Evolutionary conservation across 2,888 invertebrate species (phyloP), one percentile per base, ranked within the genome.

Genomic region (Chrysolina americana): DNA sequence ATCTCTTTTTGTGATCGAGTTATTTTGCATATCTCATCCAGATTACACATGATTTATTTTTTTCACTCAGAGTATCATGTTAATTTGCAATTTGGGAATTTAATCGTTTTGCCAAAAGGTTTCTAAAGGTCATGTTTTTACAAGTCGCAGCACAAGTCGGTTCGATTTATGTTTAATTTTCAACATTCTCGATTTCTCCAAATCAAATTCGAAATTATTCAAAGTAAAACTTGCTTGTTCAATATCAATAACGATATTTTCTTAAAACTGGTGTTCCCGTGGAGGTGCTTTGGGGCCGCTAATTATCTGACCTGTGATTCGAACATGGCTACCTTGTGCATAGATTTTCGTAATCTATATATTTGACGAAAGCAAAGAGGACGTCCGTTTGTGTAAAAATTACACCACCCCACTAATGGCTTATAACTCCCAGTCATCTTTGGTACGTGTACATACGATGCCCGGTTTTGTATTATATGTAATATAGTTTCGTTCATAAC

Each of bases 401-500:
- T 64, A 71, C 50, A 63, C 59, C 75, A 71, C 68, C 41, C 47
- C 53, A 28, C 59, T n/a, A 23, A 71, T 70, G 74, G 70, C 70
- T 73, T 69, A 74, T 74, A 65, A 63, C 47, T 48, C 71, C 79
- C 84, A 82, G 83, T 83, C 82, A 80, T 84, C 83, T 85, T 84
- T 83, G 81, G 81, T 84, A 84, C 80, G 83, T 84, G 85, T 84
- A 83, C 83, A 82, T 83, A 83, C 79, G 80, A 75, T 79, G 79
- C 79, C 80, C 76, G 72, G 83, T 86, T 85, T 86, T 87, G 87
- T 87, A 87, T 87, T 87, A 87, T 87, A 87, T 83, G 87, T 87
- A 87, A 87, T 87, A 87, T 87, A 87, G 87, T 87, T 87, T 87
- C 84, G 85, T 86, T 84, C 80, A 81, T 83, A 85, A 85, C 85